Evolutionary conservation across 2,797 vertebrate genomes (phyloP).

Genomic region (Coilia nasus): DNA sequence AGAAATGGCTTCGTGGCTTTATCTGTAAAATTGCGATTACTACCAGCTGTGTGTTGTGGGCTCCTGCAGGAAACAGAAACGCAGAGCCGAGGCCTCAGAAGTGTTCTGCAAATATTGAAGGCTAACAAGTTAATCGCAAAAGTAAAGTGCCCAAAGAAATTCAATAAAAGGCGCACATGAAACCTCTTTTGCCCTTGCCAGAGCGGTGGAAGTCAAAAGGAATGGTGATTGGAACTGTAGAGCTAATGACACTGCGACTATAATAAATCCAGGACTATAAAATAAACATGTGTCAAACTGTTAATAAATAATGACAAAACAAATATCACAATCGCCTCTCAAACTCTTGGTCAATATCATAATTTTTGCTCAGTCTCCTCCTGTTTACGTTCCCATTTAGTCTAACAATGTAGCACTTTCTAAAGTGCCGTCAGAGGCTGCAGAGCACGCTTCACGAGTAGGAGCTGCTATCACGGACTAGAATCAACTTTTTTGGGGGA

Average conservation of each 20-base stretch:
- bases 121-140: conserved; percentile 56
- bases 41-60: conserved; percentile 56
- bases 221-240: background rate
- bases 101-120: conserved; percentile 39
- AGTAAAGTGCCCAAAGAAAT: conserved; percentile 46
- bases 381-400: conserved; percentile 60
- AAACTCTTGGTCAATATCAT: conserved; percentile 68
- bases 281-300: conserved; percentile 51
- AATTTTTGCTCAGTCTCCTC: conserved; percentile 61
- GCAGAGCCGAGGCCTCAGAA: conserved; percentile 5
- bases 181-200: background rate
- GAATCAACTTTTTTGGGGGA: conserved; percentile 30
- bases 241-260: conserved; percentile 38
- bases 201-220: background rate
- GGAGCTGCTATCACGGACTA: conserved; percentile 28
- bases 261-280: conserved; percentile 57
- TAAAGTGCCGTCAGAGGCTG: background rate
- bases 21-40: conserved; percentile 58
- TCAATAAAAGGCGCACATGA: conserved; percentile 53
- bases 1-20: conserved; percentile 54
- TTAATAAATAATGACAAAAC: conserved; percentile 33
- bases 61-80: conserved; percentile 44
- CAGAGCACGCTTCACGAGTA: background rate
- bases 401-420: conserved; percentile 51
- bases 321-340: conserved; percentile 31